phyloP scores from a whole-genome alignment of 2,888 invertebrate species.

The Phyto melanocephala region DNA sequence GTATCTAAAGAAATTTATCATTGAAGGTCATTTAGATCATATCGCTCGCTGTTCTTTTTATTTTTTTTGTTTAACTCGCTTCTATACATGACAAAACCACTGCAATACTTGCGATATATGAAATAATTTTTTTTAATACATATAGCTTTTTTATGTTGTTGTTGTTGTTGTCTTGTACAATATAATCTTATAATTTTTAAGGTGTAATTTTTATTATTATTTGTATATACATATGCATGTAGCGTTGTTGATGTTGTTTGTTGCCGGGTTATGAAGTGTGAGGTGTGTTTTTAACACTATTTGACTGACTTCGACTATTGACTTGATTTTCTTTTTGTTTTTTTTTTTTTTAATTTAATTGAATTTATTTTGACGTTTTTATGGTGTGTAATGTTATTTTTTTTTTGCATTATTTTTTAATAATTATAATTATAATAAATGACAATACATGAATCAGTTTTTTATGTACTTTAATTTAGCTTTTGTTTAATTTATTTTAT shows the following conservation, averaged over 20 bases:
- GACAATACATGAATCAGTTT: slow-evolving; percentile 53
- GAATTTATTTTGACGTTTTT: not conserved
- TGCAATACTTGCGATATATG: slow-evolving; percentile 9
- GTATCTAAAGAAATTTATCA: slow-evolving; percentile 58
- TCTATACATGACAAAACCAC: slow-evolving; percentile 8
- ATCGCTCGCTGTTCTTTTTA: slow-evolving; percentile 35
- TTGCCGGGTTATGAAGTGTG: not conserved
- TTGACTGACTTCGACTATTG: not conserved
- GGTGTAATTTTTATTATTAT: slow-evolving; percentile 53
- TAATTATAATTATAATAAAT: slow-evolving; percentile 42
- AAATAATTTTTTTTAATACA: slow-evolving; percentile 7
- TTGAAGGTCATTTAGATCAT: slow-evolving; percentile 62
- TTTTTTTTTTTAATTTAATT: not conserved
- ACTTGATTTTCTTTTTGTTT: slow-evolving; percentile 4
- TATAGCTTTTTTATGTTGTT: not conserved
- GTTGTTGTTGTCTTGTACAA: not conserved
- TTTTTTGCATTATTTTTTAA: not conserved
- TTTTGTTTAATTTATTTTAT: not conserved
- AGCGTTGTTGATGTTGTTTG: slow-evolving; percentile 27
- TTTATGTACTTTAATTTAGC: not conserved
- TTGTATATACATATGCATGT: too few species aligned
- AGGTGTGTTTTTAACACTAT: slow-evolving; percentile 52
- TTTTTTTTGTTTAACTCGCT: slow-evolving; percentile 8
- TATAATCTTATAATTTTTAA: slow-evolving; percentile 35
- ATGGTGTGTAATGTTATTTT: slow-evolving; percentile 25